Base-by-base conservation (phyloP, 2,797 vertebrate genomes). In the Anguilla obscura region DNA sequence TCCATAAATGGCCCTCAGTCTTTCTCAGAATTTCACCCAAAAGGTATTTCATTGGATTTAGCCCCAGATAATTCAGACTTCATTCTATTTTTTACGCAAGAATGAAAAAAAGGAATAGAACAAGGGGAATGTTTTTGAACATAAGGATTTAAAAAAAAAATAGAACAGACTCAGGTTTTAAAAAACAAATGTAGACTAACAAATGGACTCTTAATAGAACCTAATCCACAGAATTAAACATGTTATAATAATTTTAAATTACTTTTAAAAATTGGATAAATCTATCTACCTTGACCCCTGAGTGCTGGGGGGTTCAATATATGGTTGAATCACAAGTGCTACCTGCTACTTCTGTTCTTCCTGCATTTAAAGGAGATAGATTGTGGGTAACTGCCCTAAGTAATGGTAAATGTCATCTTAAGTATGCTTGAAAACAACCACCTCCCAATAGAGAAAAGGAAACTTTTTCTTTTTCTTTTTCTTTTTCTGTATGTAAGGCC, bases 351-450 rank as follows among this genome's bases (percentile, higher is more conserved):
- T 5, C 6, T 7, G 16, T 76, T 14, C 30, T 76, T 36, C 10
- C 30, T 14, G 71, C 33, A 16, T 33, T 40, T 74, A 76, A 76
- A 36, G 33, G 30, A 12, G 12, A 36, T 18, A 33, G 71, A 18
- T 40, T 79, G 33, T 79, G 36, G 36, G 18, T 79, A 45, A 45
- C 21, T 18, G 18, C 33, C 36, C 36, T 45, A 6, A 45, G 33
- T 45, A 79, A 79, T 79, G 36, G 74, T 79, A 79, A 79, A 36
- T 79, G 74, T 36, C 74, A 45, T 18, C 74, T 3, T 79, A 36
- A 79, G 74, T 79, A 36, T 30, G 3, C 36, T 79, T 40, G 74
- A 79, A 79, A 79, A 79, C 74, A 79, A 40, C 36, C 33, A 21
- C 7, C 74, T 40, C 36, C 5, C 74, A 21, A 45, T 1, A 79